A percentile compares a stretch with the other conserved stretches of the same genome.
Evolutionary conservation across 92 coral and sea anemone species (phyloP).

Genomic region (Phenganax stokvisi): DNA sequence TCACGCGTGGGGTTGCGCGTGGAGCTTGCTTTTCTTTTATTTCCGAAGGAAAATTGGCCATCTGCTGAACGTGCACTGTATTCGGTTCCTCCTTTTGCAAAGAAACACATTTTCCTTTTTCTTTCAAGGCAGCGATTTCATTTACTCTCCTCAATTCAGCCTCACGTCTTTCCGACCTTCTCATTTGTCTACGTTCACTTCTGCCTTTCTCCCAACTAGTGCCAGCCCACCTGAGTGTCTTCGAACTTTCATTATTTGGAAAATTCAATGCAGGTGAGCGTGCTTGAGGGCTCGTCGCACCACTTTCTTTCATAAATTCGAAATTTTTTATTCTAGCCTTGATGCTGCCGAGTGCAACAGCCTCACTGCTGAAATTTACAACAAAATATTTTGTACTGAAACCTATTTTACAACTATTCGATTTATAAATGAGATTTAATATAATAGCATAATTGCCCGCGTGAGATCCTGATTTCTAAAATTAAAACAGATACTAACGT

Average conservation of each 20-base stretch:
- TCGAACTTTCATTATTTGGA: neutral
- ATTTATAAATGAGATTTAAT: neutral
- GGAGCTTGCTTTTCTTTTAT: neutral
- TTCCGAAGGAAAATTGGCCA: no score
- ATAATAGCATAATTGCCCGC: neutral
- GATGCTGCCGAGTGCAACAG: constrained; percentile 26
- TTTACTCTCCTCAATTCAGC: constrained; percentile 26
- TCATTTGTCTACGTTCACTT: constrained; percentile 26
- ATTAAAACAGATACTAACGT: no score
- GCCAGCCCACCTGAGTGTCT: constrained; percentile 6
- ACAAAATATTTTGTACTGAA: neutral
- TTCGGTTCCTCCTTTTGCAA: neutral
- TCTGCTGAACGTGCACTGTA: neutral
- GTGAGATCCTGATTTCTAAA: no score
- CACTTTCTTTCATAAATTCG: constrained; percentile 27
- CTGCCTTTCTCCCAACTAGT: constrained; percentile 25
- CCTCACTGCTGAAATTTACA: neutral
- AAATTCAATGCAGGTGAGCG: constrained; percentile 14
- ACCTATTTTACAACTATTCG: neutral
- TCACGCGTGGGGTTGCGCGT: constrained; percentile 17
- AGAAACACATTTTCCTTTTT: neutral
- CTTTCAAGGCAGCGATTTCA: constrained; percentile 14
- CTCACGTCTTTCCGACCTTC: constrained; percentile 35
- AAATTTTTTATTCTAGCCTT: constrained; percentile 31
- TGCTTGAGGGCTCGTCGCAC: constrained; percentile 27